Evolutionary conservation across 2,888 invertebrate genomes (phyloP), one percentile per base, ranked within the genome.

Genomic region (Tridacna crocea): DNA sequence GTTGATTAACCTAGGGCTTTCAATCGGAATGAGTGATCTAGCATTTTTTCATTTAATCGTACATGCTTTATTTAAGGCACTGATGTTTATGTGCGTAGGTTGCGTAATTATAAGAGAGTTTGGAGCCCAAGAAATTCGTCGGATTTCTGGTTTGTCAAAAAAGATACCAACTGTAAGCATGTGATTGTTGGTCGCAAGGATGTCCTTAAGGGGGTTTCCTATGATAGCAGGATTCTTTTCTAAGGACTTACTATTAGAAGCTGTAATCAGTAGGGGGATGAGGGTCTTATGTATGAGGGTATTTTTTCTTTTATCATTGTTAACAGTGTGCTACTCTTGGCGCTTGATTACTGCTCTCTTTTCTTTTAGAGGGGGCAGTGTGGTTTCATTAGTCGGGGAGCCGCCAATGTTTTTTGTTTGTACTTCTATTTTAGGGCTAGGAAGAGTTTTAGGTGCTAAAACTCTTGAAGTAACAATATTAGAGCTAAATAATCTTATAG

Each of bases 51-150:
- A 97, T 96, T 94, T 97, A 92, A 94, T 97, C 93, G 96, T 95
- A 87, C 96, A 97, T 95, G 97, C 96, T 83, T 95, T 97, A 95
- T 97, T 97, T 96, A 97, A 97, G 87, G 96, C 96, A 89, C 95
- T 96, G 94, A 95, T 96, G 94, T 97, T 97, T 96, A 95, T 97
- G 92, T 96, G 96, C 95, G 96, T 96, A 0, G 97, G 97, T 0
- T 94, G 95, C 75, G 95, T 96, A 94, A 97, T 97, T 95, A 96
- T 96, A 95, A 95, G 95, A 93, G 95, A 96, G 93, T 94, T 92
- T 89, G 95, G 96, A 95, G 95, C 92, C 91, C 97, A 97, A 93
- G 96, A 97, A 96, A 96, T 96, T 95, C 96, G 96, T n/a, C 66
- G 75, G 55, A 77, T 92, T 76, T 89, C 88, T 0, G 83, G 83